Evolutionary conservation across 2,888 invertebrate genomes (phyloP), one percentile per base, ranked within the genome.

Genomic region (Crematogaster levior): DNA sequence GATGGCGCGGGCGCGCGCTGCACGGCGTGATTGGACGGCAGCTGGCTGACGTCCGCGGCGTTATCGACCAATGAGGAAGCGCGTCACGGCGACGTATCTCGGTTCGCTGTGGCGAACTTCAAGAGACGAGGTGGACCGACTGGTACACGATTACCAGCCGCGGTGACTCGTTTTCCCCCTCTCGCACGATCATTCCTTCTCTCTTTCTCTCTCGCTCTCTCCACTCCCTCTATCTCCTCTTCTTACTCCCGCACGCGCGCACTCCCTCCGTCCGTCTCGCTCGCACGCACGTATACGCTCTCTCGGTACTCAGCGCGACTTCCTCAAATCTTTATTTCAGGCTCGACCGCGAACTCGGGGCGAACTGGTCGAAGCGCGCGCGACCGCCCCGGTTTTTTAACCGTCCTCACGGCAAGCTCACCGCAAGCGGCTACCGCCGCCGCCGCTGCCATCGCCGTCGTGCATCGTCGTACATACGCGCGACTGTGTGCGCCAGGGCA

Each of bases 301-400:
- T 84, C 60, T 85, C 63, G 89, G 80, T 85, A 87, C 87, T 87
- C 85, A 85, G 77, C 85, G 84, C 84, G 88, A 91, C 91, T 90
- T 90, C 90, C 90, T 90, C 88, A 87, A 90, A 91, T 92, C 92
- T 91, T 91, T 92, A 91, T 91, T 91, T 89, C 91, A 88, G 90
- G 90, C 90, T 90, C 89, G 91, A 90, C 88, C 88, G 90, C 91
- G 91, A 87, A 86, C 84, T 86, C 88, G 83, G 84, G 88, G 84
- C 84, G 85, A 88, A 90, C 91, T 90, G 90, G 90, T 90, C 90
- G 90, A 89, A 89, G 90, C 88, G 87, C 89, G 90, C 88, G 87
- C 88, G 86, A 74, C 84, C 84, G 89, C 86, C 87, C 88, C 89
- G 89, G 87, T 89, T 91, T 91, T 91, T 90, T 86, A 84, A 89